These are phyloP conservation scores for Eristalis tenax DNA, from an alignment of 2,888 invertebrate genomes.

Conservation along the genomic window DNA sequence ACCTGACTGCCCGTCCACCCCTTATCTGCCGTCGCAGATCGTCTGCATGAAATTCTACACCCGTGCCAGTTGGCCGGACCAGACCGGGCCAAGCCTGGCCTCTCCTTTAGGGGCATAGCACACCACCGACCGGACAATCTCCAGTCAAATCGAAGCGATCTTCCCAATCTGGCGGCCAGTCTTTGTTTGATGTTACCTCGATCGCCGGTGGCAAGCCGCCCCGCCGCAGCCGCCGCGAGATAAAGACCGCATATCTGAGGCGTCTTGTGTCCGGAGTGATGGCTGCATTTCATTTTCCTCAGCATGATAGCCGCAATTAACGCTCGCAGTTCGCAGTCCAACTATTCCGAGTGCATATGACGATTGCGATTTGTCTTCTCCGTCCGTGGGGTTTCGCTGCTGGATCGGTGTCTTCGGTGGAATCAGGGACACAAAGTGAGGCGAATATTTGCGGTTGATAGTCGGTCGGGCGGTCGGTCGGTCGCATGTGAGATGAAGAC, in stretches of 20 bases:
- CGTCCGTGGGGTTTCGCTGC: neutral
- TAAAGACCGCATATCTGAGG: slow-evolving; percentile 7
- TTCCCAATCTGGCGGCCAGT: slow-evolving; percentile 22
- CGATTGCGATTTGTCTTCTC: slow-evolving; percentile 32
- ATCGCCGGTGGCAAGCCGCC: slow-evolving; percentile 31
- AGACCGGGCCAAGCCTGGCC: slow-evolving; percentile 9
- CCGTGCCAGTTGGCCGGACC: neutral
- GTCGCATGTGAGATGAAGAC: slow-evolving; percentile 13
- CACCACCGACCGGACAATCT: neutral
- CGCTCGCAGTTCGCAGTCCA: neutral
- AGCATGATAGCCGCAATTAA: slow-evolving; percentile 25
- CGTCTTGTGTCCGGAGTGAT: slow-evolving; percentile 4
- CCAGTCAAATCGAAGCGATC: slow-evolving; percentile 41
- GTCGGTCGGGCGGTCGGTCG: slow-evolving; percentile 6
- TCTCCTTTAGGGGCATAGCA: slow-evolving; percentile 35
- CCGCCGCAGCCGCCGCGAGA: neutral
- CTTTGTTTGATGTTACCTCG: slow-evolving; percentile 39
- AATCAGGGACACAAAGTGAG: slow-evolving; percentile 60
- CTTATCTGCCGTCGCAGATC: slow-evolving; percentile 27
- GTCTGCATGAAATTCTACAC: neutral
- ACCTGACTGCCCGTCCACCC: slow-evolving; percentile 11
- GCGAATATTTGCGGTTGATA: slow-evolving; percentile 58
- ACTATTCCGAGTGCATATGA: slow-evolving; percentile 24
- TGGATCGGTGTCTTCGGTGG: neutral
- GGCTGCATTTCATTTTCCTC: slow-evolving; percentile 6